Evolutionary conservation across 2,888 invertebrate species (phyloP).

Genomic region (Idaea dimidiata): DNA sequence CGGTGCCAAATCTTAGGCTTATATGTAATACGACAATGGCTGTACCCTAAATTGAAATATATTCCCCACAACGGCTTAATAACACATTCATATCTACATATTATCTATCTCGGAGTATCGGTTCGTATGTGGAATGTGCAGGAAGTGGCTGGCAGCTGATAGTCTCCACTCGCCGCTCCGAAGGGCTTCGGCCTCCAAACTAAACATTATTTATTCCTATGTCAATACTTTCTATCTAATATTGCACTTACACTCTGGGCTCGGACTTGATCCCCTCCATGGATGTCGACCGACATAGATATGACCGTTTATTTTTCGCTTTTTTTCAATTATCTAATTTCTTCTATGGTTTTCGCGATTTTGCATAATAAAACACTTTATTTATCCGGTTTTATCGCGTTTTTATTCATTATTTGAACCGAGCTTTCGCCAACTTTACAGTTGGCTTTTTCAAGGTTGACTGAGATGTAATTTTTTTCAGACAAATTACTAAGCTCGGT

Average conservation of each 20-base stretch:
- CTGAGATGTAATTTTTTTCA: no score
- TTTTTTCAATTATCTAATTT: no score
- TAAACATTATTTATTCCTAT: not conserved
- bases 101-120: not conserved
- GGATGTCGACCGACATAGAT: not conserved
- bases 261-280: not conserved
- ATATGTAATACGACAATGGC: not conserved
- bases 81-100: not conserved
- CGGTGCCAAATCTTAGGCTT: not conserved
- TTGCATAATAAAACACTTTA: no score
- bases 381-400: no score
- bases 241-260: not conserved
- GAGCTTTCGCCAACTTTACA: no score
- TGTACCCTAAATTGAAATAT: not conserved
- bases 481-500: no score
- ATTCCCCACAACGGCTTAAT: not conserved
- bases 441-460: no score
- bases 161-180: not conserved
- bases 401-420: no score
- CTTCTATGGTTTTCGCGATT: no score
- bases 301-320: no score
- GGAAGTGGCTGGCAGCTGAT: not conserved
- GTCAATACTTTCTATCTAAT: constrained; percentile 1
- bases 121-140: not conserved
- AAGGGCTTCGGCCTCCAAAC: not conserved